These are phyloP conservation scores for Anguilla japonica DNA, from an alignment of 2,113 vertebrate species.

Conservation along the genomic window DNA sequence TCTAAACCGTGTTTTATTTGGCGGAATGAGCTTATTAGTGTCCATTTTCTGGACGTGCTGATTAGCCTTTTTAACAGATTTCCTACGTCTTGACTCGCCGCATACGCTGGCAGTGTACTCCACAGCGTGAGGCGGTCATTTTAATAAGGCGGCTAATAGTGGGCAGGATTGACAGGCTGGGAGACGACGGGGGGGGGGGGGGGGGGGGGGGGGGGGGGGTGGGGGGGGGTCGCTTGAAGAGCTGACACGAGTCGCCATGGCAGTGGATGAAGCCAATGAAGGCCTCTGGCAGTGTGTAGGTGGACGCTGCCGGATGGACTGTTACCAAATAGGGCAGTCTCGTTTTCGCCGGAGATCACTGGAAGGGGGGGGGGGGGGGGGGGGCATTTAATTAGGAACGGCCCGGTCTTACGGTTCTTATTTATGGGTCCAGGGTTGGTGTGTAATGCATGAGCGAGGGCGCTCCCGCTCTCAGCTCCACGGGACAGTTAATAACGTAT, in stretches of 20 bases:
- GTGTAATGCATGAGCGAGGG: neutral
- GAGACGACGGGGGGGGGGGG: neutral
- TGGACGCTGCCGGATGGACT: neutral
- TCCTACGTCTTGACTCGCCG: neutral
- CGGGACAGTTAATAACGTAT: neutral
- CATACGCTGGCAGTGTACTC: neutral
- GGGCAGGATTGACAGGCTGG: neutral
- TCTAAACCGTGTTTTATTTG: neutral
- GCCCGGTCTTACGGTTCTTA: neutral
- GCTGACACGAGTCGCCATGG: neutral
- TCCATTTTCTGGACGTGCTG: neutral
- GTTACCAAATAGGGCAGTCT: neutral
- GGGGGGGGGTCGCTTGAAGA: neutral
- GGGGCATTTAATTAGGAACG: neutral
- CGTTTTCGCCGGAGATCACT: neutral
- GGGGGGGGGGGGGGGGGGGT: too few species aligned
- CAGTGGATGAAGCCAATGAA: neutral
- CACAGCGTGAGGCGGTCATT: neutral
- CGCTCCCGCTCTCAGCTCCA: neutral
- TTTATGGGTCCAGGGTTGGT: neutral
- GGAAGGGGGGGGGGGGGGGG: neutral
- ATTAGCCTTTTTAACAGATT: neutral
- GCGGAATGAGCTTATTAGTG: neutral
- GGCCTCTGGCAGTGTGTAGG: neutral
- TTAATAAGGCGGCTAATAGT: neutral